phyloP scores from a whole-genome alignment of 2,888 invertebrate species.

The Tiphia femorata region DNA sequence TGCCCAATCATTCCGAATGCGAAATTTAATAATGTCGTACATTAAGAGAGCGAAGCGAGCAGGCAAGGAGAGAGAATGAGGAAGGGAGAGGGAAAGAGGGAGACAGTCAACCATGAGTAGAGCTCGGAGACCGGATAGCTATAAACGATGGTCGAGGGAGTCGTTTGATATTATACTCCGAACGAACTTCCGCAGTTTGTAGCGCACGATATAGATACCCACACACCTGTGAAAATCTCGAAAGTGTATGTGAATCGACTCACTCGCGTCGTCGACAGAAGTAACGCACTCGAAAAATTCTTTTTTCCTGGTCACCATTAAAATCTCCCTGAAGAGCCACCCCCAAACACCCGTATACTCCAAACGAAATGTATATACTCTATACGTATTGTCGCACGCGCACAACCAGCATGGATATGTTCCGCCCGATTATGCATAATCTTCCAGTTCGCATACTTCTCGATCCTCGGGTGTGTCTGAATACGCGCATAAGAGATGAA shows the following conservation, averaged over 20 bases:
- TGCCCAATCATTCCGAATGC: constrained; percentile 14
- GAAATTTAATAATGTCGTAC: constrained; percentile 41
- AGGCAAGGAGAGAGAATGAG: constrained; percentile 3
- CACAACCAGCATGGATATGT: no score
- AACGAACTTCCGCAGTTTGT: constrained; percentile 29
- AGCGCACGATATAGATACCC: constrained; percentile 12
- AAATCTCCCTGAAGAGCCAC: no score
- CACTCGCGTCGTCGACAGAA: background rate
- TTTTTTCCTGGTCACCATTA: no score
- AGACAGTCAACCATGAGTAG: no score
- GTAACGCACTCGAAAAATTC: background rate
- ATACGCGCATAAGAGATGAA: no score
- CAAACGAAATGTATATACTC: no score
- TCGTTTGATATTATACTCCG: constrained; percentile 47
- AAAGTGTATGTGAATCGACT: constrained; percentile 29
- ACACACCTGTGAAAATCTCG: constrained; percentile 41
- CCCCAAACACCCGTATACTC: no score
- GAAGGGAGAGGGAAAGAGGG: constrained; percentile 1
- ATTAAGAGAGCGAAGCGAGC: constrained; percentile 8
- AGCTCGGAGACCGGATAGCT: constrained; percentile 26
- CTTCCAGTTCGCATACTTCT: no score
- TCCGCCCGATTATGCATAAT: no score
- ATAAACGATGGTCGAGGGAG: constrained; percentile 47
- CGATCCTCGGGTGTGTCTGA: no score
- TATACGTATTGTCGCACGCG: no score